Percentiles rank a stretch among this genome's conserved stretches.
phyloP scores from a whole-genome alignment of 2,888 invertebrate genomes.

The Artemia sinica region DNA sequence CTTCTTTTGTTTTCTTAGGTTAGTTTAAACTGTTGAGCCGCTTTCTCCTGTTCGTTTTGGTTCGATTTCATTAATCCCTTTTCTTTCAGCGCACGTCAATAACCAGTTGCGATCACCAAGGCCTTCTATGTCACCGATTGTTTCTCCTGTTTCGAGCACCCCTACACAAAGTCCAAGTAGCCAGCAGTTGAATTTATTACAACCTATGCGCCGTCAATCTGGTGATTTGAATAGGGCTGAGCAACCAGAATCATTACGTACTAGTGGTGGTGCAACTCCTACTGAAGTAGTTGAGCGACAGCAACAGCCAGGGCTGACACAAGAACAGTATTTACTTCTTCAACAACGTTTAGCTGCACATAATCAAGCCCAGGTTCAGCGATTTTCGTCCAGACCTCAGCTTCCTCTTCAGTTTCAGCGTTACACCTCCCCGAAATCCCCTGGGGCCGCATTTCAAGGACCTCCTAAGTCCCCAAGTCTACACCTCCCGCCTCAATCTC shows the following conservation, averaged over 20 bases:
- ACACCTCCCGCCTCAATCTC: background rate
- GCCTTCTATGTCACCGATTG: background rate
- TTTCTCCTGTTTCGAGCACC: background rate
- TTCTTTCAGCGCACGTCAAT: conserved; percentile 4
- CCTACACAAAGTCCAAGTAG: background rate
- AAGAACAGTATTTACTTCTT: conserved; percentile 22
- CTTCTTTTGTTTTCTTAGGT: too few relatives aligned
- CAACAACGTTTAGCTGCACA: conserved; percentile 21
- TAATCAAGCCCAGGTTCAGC: conserved; percentile 9
- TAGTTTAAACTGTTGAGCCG: background rate
- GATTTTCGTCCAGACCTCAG: background rate
- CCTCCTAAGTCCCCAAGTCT: background rate
- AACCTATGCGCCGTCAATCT: background rate
- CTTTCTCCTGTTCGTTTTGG: conserved; percentile 14
- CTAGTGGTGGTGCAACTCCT: background rate
- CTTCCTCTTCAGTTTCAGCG: conserved; percentile 9
- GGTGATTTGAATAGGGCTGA: background rate
- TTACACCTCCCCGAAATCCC: background rate
- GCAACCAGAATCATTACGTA: background rate
- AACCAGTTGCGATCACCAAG: background rate
- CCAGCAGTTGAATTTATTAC: background rate
- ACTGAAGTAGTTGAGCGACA: conserved; percentile 14
- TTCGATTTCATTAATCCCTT: background rate
- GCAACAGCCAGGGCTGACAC: conserved; percentile 11
- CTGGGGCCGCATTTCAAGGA: background rate